Conservation (phyloP, 2,888 invertebrate genomes). For the Noctua fimbriata region DNA sequence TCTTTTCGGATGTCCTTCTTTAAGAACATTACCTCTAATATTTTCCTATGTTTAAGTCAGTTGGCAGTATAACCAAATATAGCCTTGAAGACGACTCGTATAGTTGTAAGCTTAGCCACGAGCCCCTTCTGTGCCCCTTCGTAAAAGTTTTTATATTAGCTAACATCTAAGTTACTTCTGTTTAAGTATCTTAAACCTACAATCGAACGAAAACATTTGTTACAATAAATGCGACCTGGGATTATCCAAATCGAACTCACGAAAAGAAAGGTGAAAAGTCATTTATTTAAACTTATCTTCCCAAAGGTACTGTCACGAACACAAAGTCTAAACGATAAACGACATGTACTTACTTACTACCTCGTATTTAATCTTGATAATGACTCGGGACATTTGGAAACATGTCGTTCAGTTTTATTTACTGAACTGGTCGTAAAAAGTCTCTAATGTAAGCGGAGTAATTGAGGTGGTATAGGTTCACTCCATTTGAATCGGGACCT, state of each 20-base stretch:
- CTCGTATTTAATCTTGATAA: constrained; percentile 57
- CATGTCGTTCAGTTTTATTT: constrained; percentile 32
- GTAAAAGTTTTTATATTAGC: neutral
- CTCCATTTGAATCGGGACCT: neutral
- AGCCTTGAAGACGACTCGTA: too few species aligned
- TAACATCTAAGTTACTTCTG: too few species aligned
- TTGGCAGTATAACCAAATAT: too few species aligned
- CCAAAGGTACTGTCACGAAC: constrained; percentile 22
- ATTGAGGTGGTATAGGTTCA: constrained; percentile 1
- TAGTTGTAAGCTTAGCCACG: neutral
- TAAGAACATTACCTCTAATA: neutral
- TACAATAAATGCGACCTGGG: neutral
- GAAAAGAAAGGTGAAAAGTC: constrained; percentile 28
- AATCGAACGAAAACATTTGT: neutral
- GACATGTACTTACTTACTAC: constrained; percentile 25
- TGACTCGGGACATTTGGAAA: constrained; percentile 40
- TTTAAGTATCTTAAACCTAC: neutral
- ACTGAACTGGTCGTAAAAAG: constrained; percentile 48
- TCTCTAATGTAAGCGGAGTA: constrained; percentile 31
- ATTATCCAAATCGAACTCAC: constrained; percentile 8
- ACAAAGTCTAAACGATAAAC: constrained; percentile 44
- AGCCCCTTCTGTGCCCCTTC: neutral
- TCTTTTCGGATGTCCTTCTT: too few species aligned
- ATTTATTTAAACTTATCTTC: constrained; percentile 37
- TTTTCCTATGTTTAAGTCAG: too few species aligned